Evolutionary conservation across 2,888 invertebrate species (phyloP).

Genomic region (Pomacea canaliculata): DNA sequence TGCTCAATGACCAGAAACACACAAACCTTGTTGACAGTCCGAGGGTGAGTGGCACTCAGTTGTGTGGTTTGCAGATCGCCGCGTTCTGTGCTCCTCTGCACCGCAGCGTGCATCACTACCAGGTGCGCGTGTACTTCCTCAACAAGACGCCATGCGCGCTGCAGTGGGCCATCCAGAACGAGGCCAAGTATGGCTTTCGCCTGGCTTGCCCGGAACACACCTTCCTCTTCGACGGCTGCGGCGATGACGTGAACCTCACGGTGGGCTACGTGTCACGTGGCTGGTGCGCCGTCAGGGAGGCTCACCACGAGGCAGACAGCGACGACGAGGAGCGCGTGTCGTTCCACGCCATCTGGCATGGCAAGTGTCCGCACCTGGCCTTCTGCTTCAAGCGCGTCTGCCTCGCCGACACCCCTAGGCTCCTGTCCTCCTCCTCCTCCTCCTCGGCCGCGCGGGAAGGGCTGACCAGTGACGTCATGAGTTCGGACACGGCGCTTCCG

Average conservation of each 20-base stretch:
- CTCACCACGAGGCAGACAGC: constrained; percentile 18
- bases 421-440: not conserved
- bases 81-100: constrained; percentile 46
- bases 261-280: constrained; percentile 43
- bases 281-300: constrained; percentile 42
- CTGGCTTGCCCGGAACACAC: constrained; percentile 49
- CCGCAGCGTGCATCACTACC: constrained; percentile 39
- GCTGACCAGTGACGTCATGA: not conserved
- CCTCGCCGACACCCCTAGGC: not conserved
- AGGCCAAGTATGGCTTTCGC: constrained; percentile 45
- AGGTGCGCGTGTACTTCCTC: constrained; percentile 49
- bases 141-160: constrained; percentile 55
- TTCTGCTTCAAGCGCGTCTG: constrained; percentile 41
- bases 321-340: constrained; percentile 25
- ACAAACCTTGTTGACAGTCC: too few relatives aligned
- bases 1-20: too few relatives aligned
- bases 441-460: too few relatives aligned
- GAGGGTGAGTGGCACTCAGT: too few relatives aligned
- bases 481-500: not conserved
- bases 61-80: constrained; percentile 31
- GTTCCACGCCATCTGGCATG: constrained; percentile 51
- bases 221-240: constrained; percentile 43
- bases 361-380: constrained; percentile 46
- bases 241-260: constrained; percentile 16
- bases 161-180: constrained; percentile 55